Evolutionary conservation across 2,797 vertebrate species (phyloP).

Genomic region (Eurystomus glaucurus): DNA sequence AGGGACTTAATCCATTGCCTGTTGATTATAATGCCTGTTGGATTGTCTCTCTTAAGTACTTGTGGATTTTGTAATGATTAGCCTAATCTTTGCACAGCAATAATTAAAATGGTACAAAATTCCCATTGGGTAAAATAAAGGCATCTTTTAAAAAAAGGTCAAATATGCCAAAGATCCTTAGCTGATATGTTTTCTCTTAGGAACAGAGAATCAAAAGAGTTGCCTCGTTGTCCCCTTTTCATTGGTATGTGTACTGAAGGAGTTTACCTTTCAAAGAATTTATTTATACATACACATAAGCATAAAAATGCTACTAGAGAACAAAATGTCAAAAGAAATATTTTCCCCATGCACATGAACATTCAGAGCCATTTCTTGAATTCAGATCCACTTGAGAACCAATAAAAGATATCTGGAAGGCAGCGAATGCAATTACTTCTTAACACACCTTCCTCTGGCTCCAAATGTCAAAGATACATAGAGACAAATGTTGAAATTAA

Average conservation of each 20-base stretch:
- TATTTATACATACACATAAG: not conserved
- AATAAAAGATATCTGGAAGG: conserved; percentile 67
- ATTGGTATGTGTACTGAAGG: not conserved
- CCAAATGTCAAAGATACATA: conserved; percentile 71
- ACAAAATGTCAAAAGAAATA: conserved; percentile 64
- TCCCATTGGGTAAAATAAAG: not conserved
- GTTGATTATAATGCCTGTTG: not conserved
- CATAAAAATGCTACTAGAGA: conserved; percentile 37
- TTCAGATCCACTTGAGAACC: conserved; percentile 42
- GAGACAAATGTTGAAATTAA: conserved; percentile 70
- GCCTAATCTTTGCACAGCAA: not conserved
- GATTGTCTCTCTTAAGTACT: not conserved
- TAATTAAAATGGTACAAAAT: not conserved
- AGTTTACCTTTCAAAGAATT: conserved; percentile 1
- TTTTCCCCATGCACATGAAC: not conserved
- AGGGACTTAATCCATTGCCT: not conserved
- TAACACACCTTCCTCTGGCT: conserved; percentile 44
- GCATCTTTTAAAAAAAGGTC: not conserved
- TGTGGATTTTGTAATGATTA: not conserved
- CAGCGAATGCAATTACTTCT: conserved; percentile 60
- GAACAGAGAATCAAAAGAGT: not conserved
- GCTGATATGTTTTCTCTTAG: not conserved
- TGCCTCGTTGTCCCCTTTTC: not conserved
- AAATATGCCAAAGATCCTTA: not conserved
- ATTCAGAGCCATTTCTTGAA: conserved; percentile 29